Conservation (phyloP, 2,888 invertebrate genomes). For the Elysia crispata region DNA sequence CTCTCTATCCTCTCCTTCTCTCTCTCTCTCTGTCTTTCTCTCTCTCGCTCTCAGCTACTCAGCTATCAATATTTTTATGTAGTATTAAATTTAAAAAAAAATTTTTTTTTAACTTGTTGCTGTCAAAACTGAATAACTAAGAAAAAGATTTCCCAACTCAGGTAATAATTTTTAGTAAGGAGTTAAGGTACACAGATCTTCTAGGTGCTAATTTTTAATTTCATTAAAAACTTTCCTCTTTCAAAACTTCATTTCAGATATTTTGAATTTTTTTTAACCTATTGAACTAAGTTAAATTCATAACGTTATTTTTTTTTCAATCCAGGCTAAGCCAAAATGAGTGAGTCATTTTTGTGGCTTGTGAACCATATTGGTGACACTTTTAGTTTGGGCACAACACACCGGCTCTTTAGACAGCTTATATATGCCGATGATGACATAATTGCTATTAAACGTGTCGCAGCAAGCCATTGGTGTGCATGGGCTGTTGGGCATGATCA, state of each 20-base stretch:
- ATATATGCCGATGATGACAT: conserved; percentile 84
- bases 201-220: background rate
- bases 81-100: too few relatives aligned
- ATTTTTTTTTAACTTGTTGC: too few relatives aligned
- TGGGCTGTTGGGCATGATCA: conserved; percentile 96
- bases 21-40: too few relatives aligned
- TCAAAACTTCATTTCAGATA: background rate
- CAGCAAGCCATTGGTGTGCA: conserved; percentile 83
- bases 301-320: background rate
- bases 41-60: too few relatives aligned
- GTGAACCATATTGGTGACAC: conserved; percentile 93
- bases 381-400: conserved; percentile 88
- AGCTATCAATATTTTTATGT: too few relatives aligned
- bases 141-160: too few relatives aligned
- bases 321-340: conserved; percentile 47
- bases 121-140: too few relatives aligned
- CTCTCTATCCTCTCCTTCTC: too few relatives aligned
- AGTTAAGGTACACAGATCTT: too few relatives aligned
- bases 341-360: conserved; percentile 77
- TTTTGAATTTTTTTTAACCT: background rate
- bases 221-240: background rate
- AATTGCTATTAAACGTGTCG: conserved; percentile 91
- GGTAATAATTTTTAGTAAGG: too few relatives aligned
- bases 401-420: conserved; percentile 91
- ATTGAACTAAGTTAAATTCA: too few relatives aligned